These are phyloP conservation scores for Macrocentrus cingulum DNA, from an alignment of 1,140 invertebrate species.

Conservation along the genomic window DNA sequence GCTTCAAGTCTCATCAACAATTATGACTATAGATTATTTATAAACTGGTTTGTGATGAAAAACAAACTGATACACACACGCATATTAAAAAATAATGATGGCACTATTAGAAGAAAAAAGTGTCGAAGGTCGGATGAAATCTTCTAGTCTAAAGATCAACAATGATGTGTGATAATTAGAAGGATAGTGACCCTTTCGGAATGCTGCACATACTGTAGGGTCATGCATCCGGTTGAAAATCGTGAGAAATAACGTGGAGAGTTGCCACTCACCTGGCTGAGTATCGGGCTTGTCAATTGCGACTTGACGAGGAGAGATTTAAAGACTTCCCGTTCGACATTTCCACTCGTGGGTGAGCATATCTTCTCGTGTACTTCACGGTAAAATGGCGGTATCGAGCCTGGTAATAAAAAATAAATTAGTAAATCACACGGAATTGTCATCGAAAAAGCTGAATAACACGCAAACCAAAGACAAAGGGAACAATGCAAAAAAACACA, in stretches of 20 bases:
- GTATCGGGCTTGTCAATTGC: slow-evolving; percentile 61
- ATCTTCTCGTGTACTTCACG: slow-evolving; percentile 66
- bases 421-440: not conserved
- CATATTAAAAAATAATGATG: too few species aligned
- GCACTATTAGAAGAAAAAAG: too few species aligned
- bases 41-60: too few species aligned
- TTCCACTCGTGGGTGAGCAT: slow-evolving; percentile 64
- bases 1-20: too few species aligned
- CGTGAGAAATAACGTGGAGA: too few species aligned
- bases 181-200: too few species aligned
- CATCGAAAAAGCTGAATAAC: not conserved
- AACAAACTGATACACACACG: too few species aligned
- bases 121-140: slow-evolving; percentile 15
- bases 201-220: too few species aligned
- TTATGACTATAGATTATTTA: too few species aligned
- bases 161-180: too few species aligned
- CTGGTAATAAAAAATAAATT: slow-evolving; percentile 44
- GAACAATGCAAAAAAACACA: not conserved
- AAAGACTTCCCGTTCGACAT: slow-evolving; percentile 66
- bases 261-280: slow-evolving; percentile 61
- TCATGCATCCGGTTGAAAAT: too few species aligned
- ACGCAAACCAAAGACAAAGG: slow-evolving; percentile 7
- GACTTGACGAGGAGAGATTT: slow-evolving; percentile 66
- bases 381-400: slow-evolving; percentile 66
- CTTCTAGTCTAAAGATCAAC: not conserved